Base-by-base conservation (phyloP, 1,140 invertebrate genomes). In the Drosophila parabipectinata region DNA sequence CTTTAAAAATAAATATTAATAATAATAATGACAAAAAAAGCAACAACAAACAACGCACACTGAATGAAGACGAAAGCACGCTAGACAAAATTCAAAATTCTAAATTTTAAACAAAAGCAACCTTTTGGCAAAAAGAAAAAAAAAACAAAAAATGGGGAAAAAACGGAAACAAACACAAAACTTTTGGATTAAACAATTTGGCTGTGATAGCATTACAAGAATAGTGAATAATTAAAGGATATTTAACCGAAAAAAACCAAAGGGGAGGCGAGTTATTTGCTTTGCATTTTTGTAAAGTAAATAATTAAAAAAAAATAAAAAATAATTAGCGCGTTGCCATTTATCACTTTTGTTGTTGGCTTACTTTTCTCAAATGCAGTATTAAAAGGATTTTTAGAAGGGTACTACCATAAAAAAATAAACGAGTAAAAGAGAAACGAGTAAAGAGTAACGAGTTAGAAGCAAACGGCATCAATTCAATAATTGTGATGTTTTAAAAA, bases 181-280 rank as follows among this genome's bases (percentile, higher is more conserved):
- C 69, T 78, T 91, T 91, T 91, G 90, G 90, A 90, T 91, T 85
- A 90, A 88, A 91, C 79, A 91, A 91, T 91, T 91, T 91, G 90
- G 90, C 90, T 91, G 90, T 91, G 90, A 91, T 91, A 91, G 90
- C 83, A 79, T 90, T 88, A 87, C 61, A 75, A 58, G 71, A 72
- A 76, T 79, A 81, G 48, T 68, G 34, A 79, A 67, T 63, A 73
- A 67, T 63, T 64, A 71, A 67, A 72, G 64, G 47, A 64, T 69
- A 83, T 60, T 45, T 41, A 66, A 73, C 48, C 64, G 18, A 44
- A 68, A 47, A 67, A 47, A 71, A 74, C 47, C 9, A 61, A 63
- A 69, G 58, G 66, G 8, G 45, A 45, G 52, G 41, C 37, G 50
- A 61, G 58, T 68, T 52, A 56, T 62, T 45, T 79, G 75, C 74